Base-by-base conservation (phyloP, 2,888 invertebrate genomes). In the Netelia melanura region DNA sequence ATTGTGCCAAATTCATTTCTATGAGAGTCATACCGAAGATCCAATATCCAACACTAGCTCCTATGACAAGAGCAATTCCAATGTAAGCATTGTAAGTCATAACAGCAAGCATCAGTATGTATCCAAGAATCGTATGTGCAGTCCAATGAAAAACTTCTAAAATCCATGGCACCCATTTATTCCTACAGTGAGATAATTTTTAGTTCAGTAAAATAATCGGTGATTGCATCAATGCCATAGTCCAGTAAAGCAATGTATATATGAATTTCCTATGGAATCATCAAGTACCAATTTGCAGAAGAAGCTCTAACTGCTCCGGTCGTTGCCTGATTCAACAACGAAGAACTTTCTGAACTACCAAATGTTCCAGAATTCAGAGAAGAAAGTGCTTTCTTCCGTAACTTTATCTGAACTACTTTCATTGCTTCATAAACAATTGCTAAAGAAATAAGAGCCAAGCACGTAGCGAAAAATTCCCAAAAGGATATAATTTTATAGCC, bases 61-160 rank as follows among this genome's bases (percentile, higher is more conserved):
- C 97, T 77, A 96, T 93, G 3, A 96, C 94, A 72, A 96, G 95
- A 11, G 96, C 95, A 70, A 96, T 94, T 83, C 95, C 94, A 78
- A 97, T 93, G 90, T 96, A 96, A 38, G 95, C 96, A 93, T 97
- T 97, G 93, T 96, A 97, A 14, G 96, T 92, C 97, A 97, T 97
- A n/a, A 97, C 96, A 38, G 95, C 95, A 86, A 97, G 92, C 97
- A 97, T 97, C 38, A 97, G 94, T 74, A 97, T 92, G 93, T 97
- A 97, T 38, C 96, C 96, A 67, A 96, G 94, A 85, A 95, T 94
- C 89, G 95, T 96, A 91, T 96, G 95, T 64, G 94, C 79, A 86
- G 94, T 92, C 94, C 95, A 95, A 87, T 95, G 94, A 64, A 93
- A 80, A 54, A 95, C 94, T 93, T 93, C 92, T 93, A 95, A 86